A percentile compares a stretch with the other conserved stretches of the same genome.
These are phyloP conservation scores for Cassiopea xamachana DNA, from an alignment of 30 jellyfish, hydroid and myxozoan species.

Conservation along the genomic window DNA sequence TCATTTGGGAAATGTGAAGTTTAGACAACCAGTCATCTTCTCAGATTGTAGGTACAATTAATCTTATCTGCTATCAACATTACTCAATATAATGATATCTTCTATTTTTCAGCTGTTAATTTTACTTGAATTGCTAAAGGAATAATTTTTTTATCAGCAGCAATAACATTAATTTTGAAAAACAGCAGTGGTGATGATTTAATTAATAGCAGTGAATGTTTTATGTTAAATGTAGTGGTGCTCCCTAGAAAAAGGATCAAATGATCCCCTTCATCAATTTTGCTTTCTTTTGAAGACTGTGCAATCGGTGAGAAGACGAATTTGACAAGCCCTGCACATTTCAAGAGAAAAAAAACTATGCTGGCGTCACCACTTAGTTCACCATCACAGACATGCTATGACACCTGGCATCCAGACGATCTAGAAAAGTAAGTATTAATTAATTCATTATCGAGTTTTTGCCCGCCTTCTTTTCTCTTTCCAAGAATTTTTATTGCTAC, in stretches of 20 bases:
- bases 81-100: too few species aligned
- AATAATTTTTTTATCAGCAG: too few species aligned
- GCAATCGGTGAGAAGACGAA: neutral
- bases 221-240: too few species aligned
- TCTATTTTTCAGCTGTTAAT: too few species aligned
- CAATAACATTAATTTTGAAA: too few species aligned
- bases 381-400: conserved; percentile 83
- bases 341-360: conserved; percentile 9
- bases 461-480: neutral
- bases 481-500: neutral
- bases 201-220: too few species aligned
- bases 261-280: neutral
- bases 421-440: conserved; percentile 47
- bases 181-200: too few species aligned
- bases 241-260: too few species aligned
- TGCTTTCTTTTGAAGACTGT: neutral
- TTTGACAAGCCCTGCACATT: conserved; percentile 26
- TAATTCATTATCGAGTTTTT: neutral
- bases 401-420: conserved; percentile 64
- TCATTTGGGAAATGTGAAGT: conserved; percentile 68
- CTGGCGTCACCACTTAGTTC: conserved; percentile 69
- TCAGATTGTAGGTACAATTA: conserved; percentile 33
- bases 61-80: neutral
- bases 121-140: too few species aligned
- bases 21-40: conserved; percentile 74